Conservation (phyloP, 2,888 invertebrate species). For the Ornithoptera alexandrae region DNA sequence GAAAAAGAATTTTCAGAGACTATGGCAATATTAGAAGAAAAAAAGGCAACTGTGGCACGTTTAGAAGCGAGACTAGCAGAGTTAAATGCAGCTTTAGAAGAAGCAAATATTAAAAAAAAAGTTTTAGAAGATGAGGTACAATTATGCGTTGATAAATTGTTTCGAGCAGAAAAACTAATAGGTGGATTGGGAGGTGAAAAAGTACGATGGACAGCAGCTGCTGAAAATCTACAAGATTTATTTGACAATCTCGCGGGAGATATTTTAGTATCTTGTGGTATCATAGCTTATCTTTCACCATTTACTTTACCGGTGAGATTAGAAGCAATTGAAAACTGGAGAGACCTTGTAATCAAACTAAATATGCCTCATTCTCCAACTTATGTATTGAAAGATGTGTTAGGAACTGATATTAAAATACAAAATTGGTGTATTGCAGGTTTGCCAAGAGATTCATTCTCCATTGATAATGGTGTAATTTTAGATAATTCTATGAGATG, state of each 20-base stretch:
- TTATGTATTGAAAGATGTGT: slow-evolving; percentile 85
- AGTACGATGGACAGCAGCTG: slow-evolving; percentile 89
- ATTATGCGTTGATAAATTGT: slow-evolving; percentile 90
- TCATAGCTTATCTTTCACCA: slow-evolving; percentile 93
- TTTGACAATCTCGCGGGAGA: slow-evolving; percentile 94
- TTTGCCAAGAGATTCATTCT: slow-evolving; percentile 89
- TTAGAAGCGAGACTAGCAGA: slow-evolving; percentile 88
- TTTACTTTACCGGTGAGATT: slow-evolving; percentile 86
- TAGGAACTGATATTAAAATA: slow-evolving; percentile 92
- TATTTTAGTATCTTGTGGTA: slow-evolving; percentile 91
- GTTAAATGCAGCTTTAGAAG: slow-evolving; percentile 84
- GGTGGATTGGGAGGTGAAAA: slow-evolving; percentile 94
- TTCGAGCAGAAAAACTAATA: slow-evolving; percentile 92
- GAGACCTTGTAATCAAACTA: slow-evolving; percentile 81
- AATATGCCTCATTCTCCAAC: slow-evolving; percentile 88
- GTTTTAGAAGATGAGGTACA: slow-evolving; percentile 86
- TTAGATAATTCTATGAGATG: slow-evolving; percentile 88
- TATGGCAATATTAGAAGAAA: slow-evolving; percentile 91
- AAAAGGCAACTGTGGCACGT: slow-evolving; percentile 87
- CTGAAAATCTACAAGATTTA: slow-evolving; percentile 85
- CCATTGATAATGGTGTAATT: slow-evolving; percentile 91
- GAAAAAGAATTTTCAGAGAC: slow-evolving; percentile 90
- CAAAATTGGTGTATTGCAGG: slow-evolving; percentile 92
- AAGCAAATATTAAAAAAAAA: slow-evolving; percentile 83
- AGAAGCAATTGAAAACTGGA: slow-evolving; percentile 85